Conservation (phyloP, 2,113 vertebrate genomes). For the Ceratotherium simum region DNA sequence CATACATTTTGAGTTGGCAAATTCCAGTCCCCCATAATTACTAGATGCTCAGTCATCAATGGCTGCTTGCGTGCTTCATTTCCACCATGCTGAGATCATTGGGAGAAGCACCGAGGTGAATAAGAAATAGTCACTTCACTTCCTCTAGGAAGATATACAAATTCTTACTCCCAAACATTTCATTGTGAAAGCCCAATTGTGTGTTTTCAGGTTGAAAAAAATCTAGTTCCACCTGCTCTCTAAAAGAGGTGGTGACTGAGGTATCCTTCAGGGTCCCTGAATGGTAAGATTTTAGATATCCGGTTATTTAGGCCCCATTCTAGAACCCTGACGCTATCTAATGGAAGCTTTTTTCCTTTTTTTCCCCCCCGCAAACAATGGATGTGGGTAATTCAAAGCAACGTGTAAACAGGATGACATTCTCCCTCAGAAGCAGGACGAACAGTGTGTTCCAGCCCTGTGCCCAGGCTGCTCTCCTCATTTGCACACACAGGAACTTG, state of each 20-base stretch:
- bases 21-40: too few relatives aligned
- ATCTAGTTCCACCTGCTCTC: not conserved
- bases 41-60: too few relatives aligned
- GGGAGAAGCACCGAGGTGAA: not conserved
- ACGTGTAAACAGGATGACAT: not conserved
- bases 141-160: not conserved
- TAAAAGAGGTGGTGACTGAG: not conserved
- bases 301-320: not conserved
- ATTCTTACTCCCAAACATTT: not conserved
- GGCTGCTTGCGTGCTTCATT: too few relatives aligned
- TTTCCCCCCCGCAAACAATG: not conserved
- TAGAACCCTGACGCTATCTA: not conserved
- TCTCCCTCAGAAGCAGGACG: not conserved
- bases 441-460: not conserved
- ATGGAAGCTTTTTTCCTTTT: too few relatives aligned
- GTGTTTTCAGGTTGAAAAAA: not conserved
- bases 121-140: not conserved
- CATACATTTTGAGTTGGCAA: too few relatives aligned
- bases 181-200: not conserved
- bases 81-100: not conserved
- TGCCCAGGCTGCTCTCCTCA: not conserved
- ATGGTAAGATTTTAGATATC: not conserved
- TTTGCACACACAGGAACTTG: not conserved
- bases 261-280: not conserved
- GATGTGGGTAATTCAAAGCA: not conserved